Conservation (phyloP, 2,113 vertebrate genomes). For the Oplegnathus fasciatus region DNA sequence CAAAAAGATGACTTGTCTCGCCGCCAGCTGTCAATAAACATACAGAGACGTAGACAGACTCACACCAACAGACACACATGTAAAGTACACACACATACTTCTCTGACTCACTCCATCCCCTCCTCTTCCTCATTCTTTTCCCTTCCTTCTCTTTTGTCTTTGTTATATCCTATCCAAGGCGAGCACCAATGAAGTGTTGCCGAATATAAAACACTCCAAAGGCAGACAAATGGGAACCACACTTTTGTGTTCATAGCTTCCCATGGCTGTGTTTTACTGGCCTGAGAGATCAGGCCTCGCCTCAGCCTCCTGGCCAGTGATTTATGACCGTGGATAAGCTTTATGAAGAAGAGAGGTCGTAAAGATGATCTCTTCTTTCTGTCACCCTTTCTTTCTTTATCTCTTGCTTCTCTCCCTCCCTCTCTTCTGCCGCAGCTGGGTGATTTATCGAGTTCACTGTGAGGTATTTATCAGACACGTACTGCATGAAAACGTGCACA, state of each 20-base stretch:
- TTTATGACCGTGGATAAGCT: conserved; percentile 73
- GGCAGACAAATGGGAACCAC: conserved; percentile 79
- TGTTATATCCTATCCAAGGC: conserved; percentile 59
- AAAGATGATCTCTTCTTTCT: conserved; percentile 77
- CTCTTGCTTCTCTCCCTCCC: conserved; percentile 39
- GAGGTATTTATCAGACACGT: conserved; percentile 70
- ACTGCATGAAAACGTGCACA: conserved; percentile 42
- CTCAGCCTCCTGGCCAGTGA: conserved; percentile 68
- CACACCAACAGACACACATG: conserved; percentile 40
- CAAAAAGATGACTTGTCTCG: conserved; percentile 50
- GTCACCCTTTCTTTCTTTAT: conserved; percentile 67
- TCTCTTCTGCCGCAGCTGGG: conserved; percentile 42
- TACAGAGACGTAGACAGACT: conserved; percentile 39
- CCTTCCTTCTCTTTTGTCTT: conserved; percentile 51
- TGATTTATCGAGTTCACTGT: conserved; percentile 72
- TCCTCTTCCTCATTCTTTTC: conserved; percentile 29
- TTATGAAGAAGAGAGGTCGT: conserved; percentile 74
- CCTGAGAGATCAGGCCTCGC: conserved; percentile 62
- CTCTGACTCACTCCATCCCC: conserved; percentile 36
- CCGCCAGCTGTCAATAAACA: conserved; percentile 64
- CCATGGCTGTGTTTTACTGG: conserved; percentile 70
- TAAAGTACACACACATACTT: conserved; percentile 23
- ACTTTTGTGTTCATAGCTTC: conserved; percentile 66
- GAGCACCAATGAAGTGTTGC: conserved; percentile 77
- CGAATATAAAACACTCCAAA: conserved; percentile 80